Base-by-base conservation (phyloP, 2,888 invertebrate genomes). In the Eupithecia subumbrata region DNA sequence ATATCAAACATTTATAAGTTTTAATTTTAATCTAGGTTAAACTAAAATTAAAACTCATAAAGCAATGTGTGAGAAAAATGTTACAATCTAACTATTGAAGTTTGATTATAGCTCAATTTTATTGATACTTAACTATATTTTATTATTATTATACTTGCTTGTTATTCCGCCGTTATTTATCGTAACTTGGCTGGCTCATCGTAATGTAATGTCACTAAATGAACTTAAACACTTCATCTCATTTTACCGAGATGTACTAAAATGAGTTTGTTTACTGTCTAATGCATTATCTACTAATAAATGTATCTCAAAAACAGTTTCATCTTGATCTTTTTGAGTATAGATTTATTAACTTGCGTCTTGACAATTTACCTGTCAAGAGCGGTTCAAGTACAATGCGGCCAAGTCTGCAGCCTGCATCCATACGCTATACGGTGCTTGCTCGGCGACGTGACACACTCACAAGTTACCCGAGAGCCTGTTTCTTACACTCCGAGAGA, bases 21-120 rank as follows among this genome's bases (percentile, higher is more conserved):
- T 70, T 76, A 74, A 76, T 68, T 76, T 72, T 73, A 71, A 22
- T 68, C 25, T 68, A 68, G 14, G 16, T 14, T 43, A 34, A 12
- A 52, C 66, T 81, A 63, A 75, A 73, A 72, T 72, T 74, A 67
- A 75, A 79, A 75, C 72, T 71, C 40, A 66, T 78, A 72, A 43
- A 73, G 69, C 48, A 60, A 74, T 52, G 67, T 67, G 69, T 76
- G 80, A 77, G 84, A 80, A 82, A 40, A 80, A 80, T 80, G 82
- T 84, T 79, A 83, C 80, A 76, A 79, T 75, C 82, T 77, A 84
- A 85, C 83, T 86, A 56, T 56, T 56, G 89, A 87, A 84, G 89
- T 86, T 88, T 84, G 89, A 87, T 86, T 89, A 89, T 94, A 94
- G 94, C 94, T 94, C 94, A 94, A 94, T 94, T 94, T 91, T 92